phyloP scores from a whole-genome alignment of 2,888 invertebrate species.

The Tinea trinotella region DNA sequence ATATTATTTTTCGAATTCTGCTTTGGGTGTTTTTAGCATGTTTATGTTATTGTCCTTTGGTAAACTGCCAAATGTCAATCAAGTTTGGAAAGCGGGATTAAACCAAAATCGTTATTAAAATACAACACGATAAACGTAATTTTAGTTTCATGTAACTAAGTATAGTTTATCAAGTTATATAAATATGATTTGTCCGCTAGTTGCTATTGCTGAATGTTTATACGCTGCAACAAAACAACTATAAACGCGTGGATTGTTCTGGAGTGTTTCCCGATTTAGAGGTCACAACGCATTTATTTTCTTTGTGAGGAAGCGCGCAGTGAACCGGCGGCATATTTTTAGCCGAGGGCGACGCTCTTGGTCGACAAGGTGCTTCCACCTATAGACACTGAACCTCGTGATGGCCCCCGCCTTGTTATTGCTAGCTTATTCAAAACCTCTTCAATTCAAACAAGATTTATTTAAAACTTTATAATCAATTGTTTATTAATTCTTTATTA shows the following conservation, averaged over 20 bases:
- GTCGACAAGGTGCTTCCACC: constrained; percentile 24
- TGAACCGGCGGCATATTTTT: constrained; percentile 61
- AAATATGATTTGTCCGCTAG: no score
- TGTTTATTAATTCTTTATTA: constrained; percentile 1
- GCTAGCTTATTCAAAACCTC: background rate
- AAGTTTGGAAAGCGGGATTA: background rate
- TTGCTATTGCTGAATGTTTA: background rate
- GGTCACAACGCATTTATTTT: constrained; percentile 54
- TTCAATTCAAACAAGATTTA: background rate
- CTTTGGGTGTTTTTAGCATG: background rate
- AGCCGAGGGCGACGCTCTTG: constrained; percentile 61
- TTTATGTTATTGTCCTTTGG: background rate
- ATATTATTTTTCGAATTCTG: background rate
- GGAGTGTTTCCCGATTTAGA: constrained; percentile 47
- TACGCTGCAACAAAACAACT: constrained; percentile 10
- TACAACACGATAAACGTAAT: background rate
- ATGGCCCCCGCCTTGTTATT: background rate
- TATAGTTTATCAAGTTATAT: no score
- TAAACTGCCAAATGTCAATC: background rate
- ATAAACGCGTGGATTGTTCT: constrained; percentile 22
- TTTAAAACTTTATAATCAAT: background rate
- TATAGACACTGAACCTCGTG: constrained; percentile 26
- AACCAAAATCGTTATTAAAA: background rate
- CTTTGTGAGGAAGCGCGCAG: constrained; percentile 61
- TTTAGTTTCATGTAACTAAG: background rate